phyloP scores from a whole-genome alignment of 2,113 vertebrate genomes.

The Odontesthes bonariensis region DNA sequence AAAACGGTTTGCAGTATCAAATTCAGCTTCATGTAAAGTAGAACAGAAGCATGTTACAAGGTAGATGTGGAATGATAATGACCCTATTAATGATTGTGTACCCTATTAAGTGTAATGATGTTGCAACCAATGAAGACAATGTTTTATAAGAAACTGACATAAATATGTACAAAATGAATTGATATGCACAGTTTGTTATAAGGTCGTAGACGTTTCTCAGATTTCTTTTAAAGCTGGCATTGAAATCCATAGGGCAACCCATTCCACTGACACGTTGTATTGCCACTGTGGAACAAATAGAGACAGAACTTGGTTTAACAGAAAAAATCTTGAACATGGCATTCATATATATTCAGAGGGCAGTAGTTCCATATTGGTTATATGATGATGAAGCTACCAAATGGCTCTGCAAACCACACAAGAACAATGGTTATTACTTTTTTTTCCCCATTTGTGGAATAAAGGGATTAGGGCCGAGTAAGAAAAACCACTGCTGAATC shows the following conservation, averaged over 20 bases:
- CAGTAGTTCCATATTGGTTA: background rate
- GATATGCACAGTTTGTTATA: too few species aligned
- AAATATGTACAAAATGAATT: too few species aligned
- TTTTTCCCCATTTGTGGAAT: background rate
- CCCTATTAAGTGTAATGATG: too few species aligned
- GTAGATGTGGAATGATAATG: too few species aligned
- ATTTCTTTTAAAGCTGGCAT: background rate
- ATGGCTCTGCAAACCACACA: slow-evolving; percentile 5
- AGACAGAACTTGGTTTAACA: too few species aligned
- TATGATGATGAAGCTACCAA: slow-evolving; percentile 3
- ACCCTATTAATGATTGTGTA: too few species aligned
- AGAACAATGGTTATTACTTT: slow-evolving; percentile 16
- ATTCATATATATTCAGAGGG: background rate
- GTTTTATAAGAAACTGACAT: too few species aligned
- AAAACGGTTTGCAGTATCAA: too few species aligned
- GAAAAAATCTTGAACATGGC: background rate
- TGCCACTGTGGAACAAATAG: background rate
- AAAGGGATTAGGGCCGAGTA: background rate
- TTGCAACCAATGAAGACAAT: too few species aligned
- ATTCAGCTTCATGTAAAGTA: too few species aligned
- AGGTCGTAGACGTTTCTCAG: too few species aligned
- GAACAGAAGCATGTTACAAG: too few species aligned
- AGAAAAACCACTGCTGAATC: slow-evolving; percentile 3
- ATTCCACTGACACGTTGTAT: background rate
- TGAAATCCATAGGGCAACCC: background rate